Evolutionary conservation across 2,888 invertebrate species (phyloP), one percentile per base, ranked within the genome.

Genomic region (Aphodius sticticus): DNA sequence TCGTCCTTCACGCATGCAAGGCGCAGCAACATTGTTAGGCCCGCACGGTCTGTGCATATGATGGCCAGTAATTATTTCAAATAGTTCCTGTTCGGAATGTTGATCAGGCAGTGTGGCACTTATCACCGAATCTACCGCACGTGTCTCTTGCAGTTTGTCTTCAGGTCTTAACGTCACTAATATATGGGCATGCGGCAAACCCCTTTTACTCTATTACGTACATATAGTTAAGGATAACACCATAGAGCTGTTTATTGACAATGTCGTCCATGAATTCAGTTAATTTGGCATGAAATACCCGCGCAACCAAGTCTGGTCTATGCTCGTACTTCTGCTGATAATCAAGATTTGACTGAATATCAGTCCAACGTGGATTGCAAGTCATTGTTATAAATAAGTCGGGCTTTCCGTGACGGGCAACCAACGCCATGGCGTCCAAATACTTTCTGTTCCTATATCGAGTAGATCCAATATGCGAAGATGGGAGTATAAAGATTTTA

Each of bases 1-100:
- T 81, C 84, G 83, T 36, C 83, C 83, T 72, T 85, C 80, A 76
- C 71, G 72, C 82, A 83, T 84, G 38, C 81, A 84, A 9, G 78
- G 74, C 7, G 80, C 79, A 12, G 77, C 71, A 9, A 78, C 69
- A 80, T 83, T 81, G 7, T 81, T 15, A 12, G 70, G 76, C 16
- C 81, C 80, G 81, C 72, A 72, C 36, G 72, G 16, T 72, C 26
- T 16, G 36, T 72, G 72, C n/a, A 15, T 15, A 72, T 72, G 36
- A 9, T 70, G 70, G 12, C 4, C 53, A 53, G 53, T 53, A 2
- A 53, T 53, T 7, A 81, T 16, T 82, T 82, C 12, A 12, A 9
- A 5, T 1, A 53, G 53, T 7, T 53, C 53, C 53, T 7, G 6
- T 53, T 3, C 53, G 53, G 7, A 7, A 26, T 77, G 53, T 26